A percentile compares a stretch with the other conserved stretches of the same genome.
phyloP scores from a whole-genome alignment of 2,113 vertebrate genomes.

The Tragelaphus buxtoni region DNA sequence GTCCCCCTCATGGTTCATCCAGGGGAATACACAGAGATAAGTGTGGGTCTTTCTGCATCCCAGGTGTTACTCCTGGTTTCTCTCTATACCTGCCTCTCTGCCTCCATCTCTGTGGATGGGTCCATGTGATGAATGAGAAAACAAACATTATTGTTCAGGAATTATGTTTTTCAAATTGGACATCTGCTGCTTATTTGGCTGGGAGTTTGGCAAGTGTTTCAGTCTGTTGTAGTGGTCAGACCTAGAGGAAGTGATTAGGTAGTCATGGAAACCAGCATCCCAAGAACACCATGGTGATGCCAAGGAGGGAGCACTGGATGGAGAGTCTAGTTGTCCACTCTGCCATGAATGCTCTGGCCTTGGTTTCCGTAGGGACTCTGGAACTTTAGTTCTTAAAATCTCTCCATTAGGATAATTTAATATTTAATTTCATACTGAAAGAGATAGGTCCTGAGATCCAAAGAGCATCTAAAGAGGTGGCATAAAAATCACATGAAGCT shows the following conservation, averaged over 20 bases:
- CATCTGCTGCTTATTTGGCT: conserved; percentile 77
- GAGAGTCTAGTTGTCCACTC: background rate
- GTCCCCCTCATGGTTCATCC: background rate
- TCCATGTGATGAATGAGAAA: background rate
- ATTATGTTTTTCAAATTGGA: conserved; percentile 43
- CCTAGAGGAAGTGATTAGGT: conserved; percentile 70
- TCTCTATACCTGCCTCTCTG: background rate
- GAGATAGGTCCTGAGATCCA: background rate
- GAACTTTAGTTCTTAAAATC: background rate
- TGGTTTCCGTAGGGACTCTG: background rate
- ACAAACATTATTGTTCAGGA: conserved; percentile 49
- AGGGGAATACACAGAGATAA: background rate
- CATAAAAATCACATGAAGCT: background rate
- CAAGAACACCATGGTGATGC: background rate
- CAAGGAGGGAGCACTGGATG: background rate
- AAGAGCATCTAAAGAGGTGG: background rate
- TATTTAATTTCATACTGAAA: background rate
- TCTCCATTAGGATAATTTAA: background rate
- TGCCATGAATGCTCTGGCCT: background rate
- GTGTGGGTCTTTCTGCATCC: background rate
- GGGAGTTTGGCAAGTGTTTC: conserved; percentile 66
- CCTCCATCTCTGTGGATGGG: background rate
- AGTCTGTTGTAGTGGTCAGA: conserved; percentile 69
- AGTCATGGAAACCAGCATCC: conserved; percentile 75
- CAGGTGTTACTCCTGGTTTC: background rate